A percentile compares a stretch with the other conserved stretches of the same genome.
Conservation (phyloP, 2,113 vertebrate genomes). For the Thalassarche chlororhynchos region DNA sequence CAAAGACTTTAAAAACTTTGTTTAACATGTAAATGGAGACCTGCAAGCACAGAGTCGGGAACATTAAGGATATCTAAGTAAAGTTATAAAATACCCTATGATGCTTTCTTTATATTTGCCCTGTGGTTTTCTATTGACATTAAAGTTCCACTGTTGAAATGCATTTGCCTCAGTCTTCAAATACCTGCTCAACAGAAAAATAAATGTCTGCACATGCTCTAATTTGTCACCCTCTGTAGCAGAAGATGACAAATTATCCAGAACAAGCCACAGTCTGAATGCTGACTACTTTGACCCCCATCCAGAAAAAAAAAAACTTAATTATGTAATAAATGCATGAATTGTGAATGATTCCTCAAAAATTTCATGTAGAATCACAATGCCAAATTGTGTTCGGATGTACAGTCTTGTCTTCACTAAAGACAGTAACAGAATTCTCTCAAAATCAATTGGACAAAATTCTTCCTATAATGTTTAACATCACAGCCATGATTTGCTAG, state of each 20-base stretch:
- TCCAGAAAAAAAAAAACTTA: not conserved
- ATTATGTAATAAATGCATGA: not conserved
- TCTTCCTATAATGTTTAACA: not conserved
- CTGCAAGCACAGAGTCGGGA: not conserved
- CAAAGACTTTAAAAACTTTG: not conserved
- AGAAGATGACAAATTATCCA: not conserved
- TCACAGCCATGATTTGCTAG: not conserved
- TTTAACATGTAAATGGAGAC: not conserved
- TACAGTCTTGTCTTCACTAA: not conserved
- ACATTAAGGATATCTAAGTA: not conserved
- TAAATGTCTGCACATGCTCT: not conserved
- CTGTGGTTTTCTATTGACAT: not conserved
- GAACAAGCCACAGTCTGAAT: not conserved
- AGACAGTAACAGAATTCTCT: not conserved
- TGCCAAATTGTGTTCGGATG: not conserved
- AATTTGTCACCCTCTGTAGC: not conserved
- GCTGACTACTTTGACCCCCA: not conserved
- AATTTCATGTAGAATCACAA: not conserved
- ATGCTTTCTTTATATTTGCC: not conserved
- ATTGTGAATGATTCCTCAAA: not conserved
- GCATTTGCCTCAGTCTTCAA: not conserved
- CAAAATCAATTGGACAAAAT: not conserved
- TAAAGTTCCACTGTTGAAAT: not conserved
- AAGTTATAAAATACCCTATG: not conserved
- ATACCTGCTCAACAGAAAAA: not conserved